A percentile compares a stretch with the other conserved stretches of the same genome.
Evolutionary conservation across 2,113 vertebrate species (phyloP).

Genomic region (Nanorana parkeri): DNA sequence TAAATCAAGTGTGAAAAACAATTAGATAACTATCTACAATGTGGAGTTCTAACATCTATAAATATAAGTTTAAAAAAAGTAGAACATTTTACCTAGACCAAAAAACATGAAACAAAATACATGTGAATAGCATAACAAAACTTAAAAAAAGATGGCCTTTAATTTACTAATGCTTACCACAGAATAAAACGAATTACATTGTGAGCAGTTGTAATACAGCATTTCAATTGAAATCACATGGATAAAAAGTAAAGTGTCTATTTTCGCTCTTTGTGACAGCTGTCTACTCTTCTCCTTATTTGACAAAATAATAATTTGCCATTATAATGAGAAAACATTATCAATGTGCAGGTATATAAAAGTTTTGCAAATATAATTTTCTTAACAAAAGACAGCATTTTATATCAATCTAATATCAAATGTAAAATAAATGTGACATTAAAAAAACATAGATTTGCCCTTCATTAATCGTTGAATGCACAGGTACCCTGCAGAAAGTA

Average conservation of each 20-base stretch:
- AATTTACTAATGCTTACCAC: constrained; percentile 21
- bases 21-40: constrained; percentile 31
- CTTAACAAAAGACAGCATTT: not conserved
- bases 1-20: constrained; percentile 8
- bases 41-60: constrained; percentile 6
- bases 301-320: too few relatives aligned
- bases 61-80: not conserved
- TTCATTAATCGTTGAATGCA: too few relatives aligned
- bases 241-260: not conserved
- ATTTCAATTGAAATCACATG: not conserved
- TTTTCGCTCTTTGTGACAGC: not conserved
- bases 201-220: not conserved
- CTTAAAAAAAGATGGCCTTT: constrained; percentile 1
- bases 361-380: not conserved
- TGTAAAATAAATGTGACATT: too few relatives aligned
- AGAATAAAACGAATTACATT: not conserved
- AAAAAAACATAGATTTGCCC: too few relatives aligned
- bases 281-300: not conserved
- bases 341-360: not conserved
- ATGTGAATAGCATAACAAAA: not conserved
- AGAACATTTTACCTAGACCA: not conserved
- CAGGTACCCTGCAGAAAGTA: too few relatives aligned
- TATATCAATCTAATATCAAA: too few relatives aligned
- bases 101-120: constrained; percentile 1
- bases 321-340: too few relatives aligned